Conservation (phyloP, 2,113 vertebrate species). For the Melierax canorus region DNA sequence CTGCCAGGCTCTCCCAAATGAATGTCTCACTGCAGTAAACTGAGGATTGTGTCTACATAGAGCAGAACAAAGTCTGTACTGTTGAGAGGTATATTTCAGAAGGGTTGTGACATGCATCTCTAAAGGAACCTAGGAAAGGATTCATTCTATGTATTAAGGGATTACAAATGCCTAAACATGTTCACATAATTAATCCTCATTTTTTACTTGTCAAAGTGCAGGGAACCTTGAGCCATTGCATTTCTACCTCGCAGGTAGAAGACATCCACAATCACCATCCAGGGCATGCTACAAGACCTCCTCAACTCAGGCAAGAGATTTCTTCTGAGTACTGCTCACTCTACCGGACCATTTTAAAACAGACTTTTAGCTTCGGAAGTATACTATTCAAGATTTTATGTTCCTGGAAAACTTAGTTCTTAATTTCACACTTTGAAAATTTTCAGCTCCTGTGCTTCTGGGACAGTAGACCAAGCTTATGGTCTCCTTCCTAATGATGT, state of each 20-base stretch:
- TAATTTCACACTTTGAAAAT: not conserved
- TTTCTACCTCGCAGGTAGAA: not conserved
- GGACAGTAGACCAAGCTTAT: not conserved
- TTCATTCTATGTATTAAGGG: not conserved
- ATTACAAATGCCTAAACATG: not conserved
- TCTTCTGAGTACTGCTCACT: not conserved
- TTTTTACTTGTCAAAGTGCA: not conserved
- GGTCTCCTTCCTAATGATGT: not conserved
- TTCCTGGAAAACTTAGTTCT: not conserved
- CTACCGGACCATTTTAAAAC: not conserved
- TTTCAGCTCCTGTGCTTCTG: not conserved
- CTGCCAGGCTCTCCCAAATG: not conserved
- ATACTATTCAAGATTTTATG: not conserved
- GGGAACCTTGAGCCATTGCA: not conserved
- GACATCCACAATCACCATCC: not conserved
- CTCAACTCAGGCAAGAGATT: not conserved
- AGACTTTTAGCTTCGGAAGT: not conserved
- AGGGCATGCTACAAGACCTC: not conserved
- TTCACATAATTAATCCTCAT: not conserved
- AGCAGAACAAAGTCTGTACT: not conserved
- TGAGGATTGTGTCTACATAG: not conserved
- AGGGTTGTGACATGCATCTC: not conserved
- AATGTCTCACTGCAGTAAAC: not conserved
- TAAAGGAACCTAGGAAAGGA: not conserved
- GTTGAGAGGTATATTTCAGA: not conserved